Evolutionary conservation across 2,888 invertebrate species (phyloP).

Genomic region (Phytoseiulus persimilis): DNA sequence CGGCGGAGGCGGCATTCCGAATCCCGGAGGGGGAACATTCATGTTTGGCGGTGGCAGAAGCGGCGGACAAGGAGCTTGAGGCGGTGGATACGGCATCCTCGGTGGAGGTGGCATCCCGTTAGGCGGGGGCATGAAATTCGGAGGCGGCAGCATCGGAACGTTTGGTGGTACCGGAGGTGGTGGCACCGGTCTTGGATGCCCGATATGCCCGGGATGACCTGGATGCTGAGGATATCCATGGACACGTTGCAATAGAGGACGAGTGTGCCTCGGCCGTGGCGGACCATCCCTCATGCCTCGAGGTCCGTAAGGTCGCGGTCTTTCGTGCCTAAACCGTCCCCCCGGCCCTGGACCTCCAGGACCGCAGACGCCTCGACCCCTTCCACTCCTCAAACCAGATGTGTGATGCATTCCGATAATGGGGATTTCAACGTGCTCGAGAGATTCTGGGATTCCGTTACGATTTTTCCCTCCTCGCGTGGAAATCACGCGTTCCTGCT

Average conservation of each 20-base stretch:
- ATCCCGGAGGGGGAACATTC: background rate
- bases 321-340: slow-evolving; percentile 5
- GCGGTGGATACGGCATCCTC: background rate
- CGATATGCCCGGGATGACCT: no score
- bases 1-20: background rate
- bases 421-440: slow-evolving; percentile 13
- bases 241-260: background rate
- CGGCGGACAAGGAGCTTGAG: background rate
- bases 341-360: background rate
- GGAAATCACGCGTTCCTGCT: slow-evolving; percentile 24
- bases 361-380: background rate
- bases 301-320: slow-evolving; percentile 16
- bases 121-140: background rate
- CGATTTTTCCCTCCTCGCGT: slow-evolving; percentile 20
- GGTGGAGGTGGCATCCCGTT: background rate
- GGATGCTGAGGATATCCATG: slow-evolving; percentile 5
- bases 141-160: background rate
- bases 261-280: slow-evolving; percentile 13
- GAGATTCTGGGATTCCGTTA: slow-evolving; percentile 10
- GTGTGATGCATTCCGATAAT: slow-evolving; percentile 6
- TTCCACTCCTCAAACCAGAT: background rate
- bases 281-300: background rate
- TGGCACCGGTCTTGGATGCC: slow-evolving; percentile 7
- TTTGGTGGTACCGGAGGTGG: slow-evolving; percentile 27
- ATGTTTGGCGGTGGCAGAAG: background rate